Conservation (phyloP, 2,888 invertebrate species). For the Phragmatobia fuliginosa region DNA sequence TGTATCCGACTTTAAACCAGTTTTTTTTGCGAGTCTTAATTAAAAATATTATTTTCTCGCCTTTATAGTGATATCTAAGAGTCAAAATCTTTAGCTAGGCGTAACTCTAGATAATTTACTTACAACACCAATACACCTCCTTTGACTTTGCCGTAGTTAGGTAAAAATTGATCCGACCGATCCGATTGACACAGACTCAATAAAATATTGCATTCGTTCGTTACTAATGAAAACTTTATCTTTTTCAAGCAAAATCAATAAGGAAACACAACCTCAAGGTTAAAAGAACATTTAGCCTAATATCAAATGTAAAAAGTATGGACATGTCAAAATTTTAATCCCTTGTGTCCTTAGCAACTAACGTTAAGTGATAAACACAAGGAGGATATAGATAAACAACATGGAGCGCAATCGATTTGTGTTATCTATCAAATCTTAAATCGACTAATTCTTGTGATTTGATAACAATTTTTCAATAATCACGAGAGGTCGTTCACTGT, state of each 20-base stretch:
- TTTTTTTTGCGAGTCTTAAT: too few relatives aligned
- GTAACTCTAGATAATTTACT: too few relatives aligned
- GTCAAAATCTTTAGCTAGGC: too few relatives aligned
- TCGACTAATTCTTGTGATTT: not conserved
- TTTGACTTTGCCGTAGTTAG: too few relatives aligned
- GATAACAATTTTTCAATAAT: not conserved
- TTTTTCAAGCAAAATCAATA: not conserved
- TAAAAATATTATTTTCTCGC: too few relatives aligned
- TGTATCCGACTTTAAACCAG: too few relatives aligned
- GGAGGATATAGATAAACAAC: slow-evolving; percentile 25
- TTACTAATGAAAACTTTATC: not conserved
- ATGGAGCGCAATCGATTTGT: slow-evolving; percentile 30
- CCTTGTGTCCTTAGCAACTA: slow-evolving; percentile 23
- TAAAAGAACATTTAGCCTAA: not conserved
- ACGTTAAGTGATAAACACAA: slow-evolving; percentile 30
- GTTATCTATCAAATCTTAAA: not conserved
- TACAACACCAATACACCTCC: too few relatives aligned
- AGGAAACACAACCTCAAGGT: not conserved
- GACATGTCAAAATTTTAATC: not conserved
- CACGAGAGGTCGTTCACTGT: not conserved
- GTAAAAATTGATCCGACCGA: too few relatives aligned
- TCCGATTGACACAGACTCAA: too few relatives aligned
- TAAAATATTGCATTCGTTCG: not conserved
- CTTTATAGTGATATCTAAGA: too few relatives aligned
- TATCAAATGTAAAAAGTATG: slow-evolving; percentile 1